A percentile compares a stretch with the other conserved stretches of the same genome.
Evolutionary conservation across 2,888 invertebrate species (phyloP).

Genomic region (Meiosimyza decipiens): DNA sequence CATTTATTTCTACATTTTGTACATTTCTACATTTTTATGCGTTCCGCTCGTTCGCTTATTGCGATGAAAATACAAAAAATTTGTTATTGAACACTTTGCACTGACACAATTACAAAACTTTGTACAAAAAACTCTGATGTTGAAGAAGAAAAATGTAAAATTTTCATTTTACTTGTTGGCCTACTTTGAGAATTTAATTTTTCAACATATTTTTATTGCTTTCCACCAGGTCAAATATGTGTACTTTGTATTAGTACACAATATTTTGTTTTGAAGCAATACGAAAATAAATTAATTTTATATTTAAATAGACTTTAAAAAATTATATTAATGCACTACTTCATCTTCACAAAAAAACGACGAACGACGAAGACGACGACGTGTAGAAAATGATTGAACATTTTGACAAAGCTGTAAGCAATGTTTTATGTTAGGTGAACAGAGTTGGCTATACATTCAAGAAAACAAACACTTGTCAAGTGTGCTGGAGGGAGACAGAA

Average conservation of each 20-base stretch:
- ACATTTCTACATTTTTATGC: constrained; percentile 25
- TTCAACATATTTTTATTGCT: constrained; percentile 1
- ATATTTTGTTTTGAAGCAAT: constrained; percentile 23
- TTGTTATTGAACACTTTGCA: constrained; percentile 44
- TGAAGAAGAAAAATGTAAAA: constrained; percentile 41
- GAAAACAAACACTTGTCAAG: too few relatives aligned
- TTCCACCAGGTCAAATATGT: constrained; percentile 7
- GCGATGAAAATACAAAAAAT: constrained; percentile 29
- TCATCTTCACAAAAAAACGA: constrained; percentile 43
- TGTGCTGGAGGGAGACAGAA: too few relatives aligned
- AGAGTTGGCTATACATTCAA: too few relatives aligned
- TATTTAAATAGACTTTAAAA: constrained; percentile 36
- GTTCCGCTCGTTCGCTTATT: constrained; percentile 34
- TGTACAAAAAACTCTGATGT: constrained; percentile 27
- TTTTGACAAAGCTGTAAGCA: too few relatives aligned
- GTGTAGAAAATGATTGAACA: constrained; percentile 41
- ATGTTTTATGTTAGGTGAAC: too few relatives aligned
- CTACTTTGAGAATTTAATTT: constrained; percentile 55
- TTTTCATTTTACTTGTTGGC: constrained; percentile 56
- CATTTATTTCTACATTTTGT: neutral
- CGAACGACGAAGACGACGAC: constrained; percentile 42
- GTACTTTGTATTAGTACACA: constrained; percentile 40
- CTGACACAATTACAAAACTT: constrained; percentile 54
- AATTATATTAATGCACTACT: constrained; percentile 39
- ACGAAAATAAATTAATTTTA: constrained; percentile 36